A percentile compares a stretch with the other conserved stretches of the same genome.
Conservation (phyloP, 2,113 vertebrate genomes). For the Anthoscopus minutus region DNA sequence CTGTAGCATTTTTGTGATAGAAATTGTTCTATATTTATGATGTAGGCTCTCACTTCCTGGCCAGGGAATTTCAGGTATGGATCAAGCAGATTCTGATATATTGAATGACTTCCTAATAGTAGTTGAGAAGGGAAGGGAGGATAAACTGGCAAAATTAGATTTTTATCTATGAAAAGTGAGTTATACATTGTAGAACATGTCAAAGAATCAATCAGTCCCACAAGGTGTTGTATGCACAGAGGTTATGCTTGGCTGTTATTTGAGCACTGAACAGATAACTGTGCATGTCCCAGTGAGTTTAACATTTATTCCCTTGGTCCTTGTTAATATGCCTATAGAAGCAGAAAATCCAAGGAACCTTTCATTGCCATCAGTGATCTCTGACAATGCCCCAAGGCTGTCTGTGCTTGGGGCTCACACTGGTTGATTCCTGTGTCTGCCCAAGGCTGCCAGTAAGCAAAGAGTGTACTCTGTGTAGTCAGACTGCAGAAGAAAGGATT, state of each 20-base stretch:
- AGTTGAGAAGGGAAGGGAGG: accelerated
- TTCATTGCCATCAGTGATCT: not conserved
- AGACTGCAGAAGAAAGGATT: not conserved
- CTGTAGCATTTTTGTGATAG: not conserved
- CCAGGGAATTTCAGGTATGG: accelerated
- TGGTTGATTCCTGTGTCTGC: not conserved
- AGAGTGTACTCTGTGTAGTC: not conserved
- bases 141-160: not conserved
- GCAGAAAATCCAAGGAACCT: not conserved
- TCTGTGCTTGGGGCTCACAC: not conserved
- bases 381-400: not conserved
- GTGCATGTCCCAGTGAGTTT: not conserved
- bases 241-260: not conserved
- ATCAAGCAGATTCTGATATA: not conserved
- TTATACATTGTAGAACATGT: not conserved
- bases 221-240: not conserved
- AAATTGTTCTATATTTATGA: not conserved
- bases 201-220: not conserved
- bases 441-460: not conserved
- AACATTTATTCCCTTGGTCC: not conserved
- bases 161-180: not conserved
- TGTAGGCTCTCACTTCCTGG: not conserved
- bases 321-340: not conserved
- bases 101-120: not conserved
- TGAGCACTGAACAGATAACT: not conserved